Conservation (phyloP, 2,797 vertebrate species). For the Sebastes steindachneri region DNA sequence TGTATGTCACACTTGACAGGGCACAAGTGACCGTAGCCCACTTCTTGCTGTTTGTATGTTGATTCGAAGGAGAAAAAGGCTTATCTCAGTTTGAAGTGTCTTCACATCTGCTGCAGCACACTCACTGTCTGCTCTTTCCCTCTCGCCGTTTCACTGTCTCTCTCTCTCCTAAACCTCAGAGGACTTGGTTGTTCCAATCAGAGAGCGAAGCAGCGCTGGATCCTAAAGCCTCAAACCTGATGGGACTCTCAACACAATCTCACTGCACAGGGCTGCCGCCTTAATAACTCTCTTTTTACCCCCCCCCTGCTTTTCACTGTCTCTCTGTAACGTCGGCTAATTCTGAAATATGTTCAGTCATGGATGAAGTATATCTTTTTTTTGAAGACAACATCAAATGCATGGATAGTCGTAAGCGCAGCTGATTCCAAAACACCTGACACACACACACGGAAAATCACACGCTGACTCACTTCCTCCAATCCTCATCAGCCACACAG, state of each 20-base stretch:
- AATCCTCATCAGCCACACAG: constrained; percentile 45
- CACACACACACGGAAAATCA: not conserved
- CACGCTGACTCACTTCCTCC: constrained; percentile 8
- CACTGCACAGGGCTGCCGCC: constrained; percentile 12
- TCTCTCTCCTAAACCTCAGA: constrained; percentile 34
- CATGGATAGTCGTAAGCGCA: constrained; percentile 8
- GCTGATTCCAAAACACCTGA: constrained; percentile 22
- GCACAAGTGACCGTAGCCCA: not conserved
- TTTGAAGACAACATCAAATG: constrained; percentile 44
- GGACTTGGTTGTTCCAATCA: constrained; percentile 28
- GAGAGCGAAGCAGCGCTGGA: constrained; percentile 16
- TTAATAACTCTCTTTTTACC: constrained; percentile 12
- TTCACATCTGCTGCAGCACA: constrained; percentile 18
- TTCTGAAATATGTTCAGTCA: constrained; percentile 19
- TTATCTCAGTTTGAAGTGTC: constrained; percentile 4
- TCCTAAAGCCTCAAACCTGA: constrained; percentile 48
- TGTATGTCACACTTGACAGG: not conserved
- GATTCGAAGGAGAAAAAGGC: not conserved
- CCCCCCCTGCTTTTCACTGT: not conserved
- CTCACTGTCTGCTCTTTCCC: not conserved
- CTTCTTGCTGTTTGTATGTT: not conserved
- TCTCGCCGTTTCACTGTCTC: not conserved
- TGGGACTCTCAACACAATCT: constrained; percentile 58
- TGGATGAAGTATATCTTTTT: constrained; percentile 12
- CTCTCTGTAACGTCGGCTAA: constrained; percentile 1